phyloP scores from a whole-genome alignment of 2,797 vertebrate genomes.

The Gymnodraco acuticeps region DNA sequence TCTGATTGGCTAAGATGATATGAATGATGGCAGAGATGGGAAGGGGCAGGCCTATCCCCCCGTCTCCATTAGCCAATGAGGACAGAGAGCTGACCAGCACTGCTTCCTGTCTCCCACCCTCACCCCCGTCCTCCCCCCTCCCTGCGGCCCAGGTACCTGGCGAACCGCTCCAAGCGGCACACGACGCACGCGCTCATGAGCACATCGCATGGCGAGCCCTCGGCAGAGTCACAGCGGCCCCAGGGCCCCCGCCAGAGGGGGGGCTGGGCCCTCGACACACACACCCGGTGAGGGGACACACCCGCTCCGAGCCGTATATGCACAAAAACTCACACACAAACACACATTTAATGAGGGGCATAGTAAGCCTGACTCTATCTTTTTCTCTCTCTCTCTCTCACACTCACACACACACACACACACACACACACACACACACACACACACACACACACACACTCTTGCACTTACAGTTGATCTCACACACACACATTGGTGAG shows the following conservation, averaged over 20 bases:
- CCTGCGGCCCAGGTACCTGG: constrained; percentile 98
- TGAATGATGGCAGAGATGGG: constrained; percentile 76
- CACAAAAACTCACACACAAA: constrained; percentile 64
- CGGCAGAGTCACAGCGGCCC: constrained; percentile 93
- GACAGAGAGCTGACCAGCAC: constrained; percentile 87
- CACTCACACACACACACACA: too few species aligned
- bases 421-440: too few species aligned
- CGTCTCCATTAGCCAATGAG: constrained; percentile 73
- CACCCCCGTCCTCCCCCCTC: constrained; percentile 77
- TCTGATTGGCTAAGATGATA: constrained; percentile 80
- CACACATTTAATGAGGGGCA: constrained; percentile 11
- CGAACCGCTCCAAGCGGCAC: constrained; percentile 99
- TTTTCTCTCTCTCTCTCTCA: neutral
- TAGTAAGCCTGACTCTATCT: constrained; percentile 23
- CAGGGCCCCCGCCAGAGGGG: constrained; percentile 94
- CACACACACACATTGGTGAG: constrained; percentile 18
- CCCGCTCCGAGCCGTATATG: constrained; percentile 68
- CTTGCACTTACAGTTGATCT: constrained; percentile 16
- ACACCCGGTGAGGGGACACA: constrained; percentile 94
- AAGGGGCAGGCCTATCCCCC: constrained; percentile 69
- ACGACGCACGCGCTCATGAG: constrained; percentile 94
- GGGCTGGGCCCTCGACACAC: constrained; percentile 92
- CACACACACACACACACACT: neutral
- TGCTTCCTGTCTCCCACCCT: constrained; percentile 87
- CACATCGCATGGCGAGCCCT: constrained; percentile 93